These are phyloP conservation scores for Automeris io DNA, from an alignment of 2,888 invertebrate genomes.

Conservation along the genomic window DNA sequence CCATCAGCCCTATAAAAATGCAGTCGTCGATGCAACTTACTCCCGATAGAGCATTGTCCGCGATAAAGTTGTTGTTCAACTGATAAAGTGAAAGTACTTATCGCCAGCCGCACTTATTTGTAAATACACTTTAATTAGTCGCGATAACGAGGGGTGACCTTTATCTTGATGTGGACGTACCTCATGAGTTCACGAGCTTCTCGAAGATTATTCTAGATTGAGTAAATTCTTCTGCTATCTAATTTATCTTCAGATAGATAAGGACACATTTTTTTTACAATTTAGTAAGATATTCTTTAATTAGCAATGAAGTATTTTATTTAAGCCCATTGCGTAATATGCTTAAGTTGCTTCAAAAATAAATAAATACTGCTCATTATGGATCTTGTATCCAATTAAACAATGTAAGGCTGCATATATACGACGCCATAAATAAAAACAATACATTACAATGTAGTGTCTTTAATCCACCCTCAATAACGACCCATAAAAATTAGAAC, in stretches of 20 bases:
- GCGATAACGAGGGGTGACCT: conserved; percentile 30
- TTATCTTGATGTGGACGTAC: conserved; percentile 6
- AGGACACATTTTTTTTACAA: not conserved
- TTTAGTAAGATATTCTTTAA: too few species aligned
- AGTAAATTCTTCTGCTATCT: conserved; percentile 2
- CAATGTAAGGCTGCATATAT: too few species aligned
- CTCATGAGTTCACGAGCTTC: conserved; percentile 5
- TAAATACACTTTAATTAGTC: conserved; percentile 56
- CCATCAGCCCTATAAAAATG: conserved; percentile 31
- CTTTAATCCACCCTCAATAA: too few species aligned
- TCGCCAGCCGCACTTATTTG: conserved; percentile 45
- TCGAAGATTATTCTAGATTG: conserved; percentile 3
- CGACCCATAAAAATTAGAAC: too few species aligned
- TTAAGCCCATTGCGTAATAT: too few species aligned
- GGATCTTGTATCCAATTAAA: too few species aligned
- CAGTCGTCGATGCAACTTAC: conserved; percentile 32
- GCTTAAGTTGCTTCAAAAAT: too few species aligned
- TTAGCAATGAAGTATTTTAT: too few species aligned
- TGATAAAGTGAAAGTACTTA: conserved; percentile 66
- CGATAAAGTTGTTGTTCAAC: conserved; percentile 66
- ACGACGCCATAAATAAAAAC: too few species aligned
- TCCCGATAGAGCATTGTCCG: conserved; percentile 70
- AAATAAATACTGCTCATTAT: too few species aligned
- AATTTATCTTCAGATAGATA: not conserved
- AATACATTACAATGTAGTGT: too few species aligned